These are phyloP conservation scores for Indicator indicator DNA, from an alignment of 2,113 vertebrate genomes.

Conservation along the genomic window DNA sequence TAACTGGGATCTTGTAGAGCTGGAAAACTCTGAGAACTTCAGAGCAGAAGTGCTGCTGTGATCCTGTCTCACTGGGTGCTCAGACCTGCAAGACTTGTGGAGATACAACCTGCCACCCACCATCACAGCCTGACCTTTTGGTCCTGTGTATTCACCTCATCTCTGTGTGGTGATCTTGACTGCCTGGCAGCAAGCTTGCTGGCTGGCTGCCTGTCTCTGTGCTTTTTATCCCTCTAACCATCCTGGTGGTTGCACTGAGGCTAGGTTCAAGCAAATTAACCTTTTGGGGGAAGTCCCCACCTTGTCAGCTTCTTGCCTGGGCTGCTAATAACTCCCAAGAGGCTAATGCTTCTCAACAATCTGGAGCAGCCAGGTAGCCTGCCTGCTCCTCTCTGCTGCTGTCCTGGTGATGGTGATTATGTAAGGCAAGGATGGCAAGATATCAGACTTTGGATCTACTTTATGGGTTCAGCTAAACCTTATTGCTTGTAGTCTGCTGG, in stretches of 20 bases:
- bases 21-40: neutral
- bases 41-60: neutral
- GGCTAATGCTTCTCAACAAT: neutral
- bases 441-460: neutral
- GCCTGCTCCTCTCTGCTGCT: neutral
- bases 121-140: neutral
- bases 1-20: neutral
- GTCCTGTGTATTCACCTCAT: neutral
- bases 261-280: neutral
- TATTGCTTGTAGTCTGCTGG: neutral
- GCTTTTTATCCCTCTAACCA: neutral
- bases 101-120: neutral
- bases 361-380: neutral
- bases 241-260: neutral
- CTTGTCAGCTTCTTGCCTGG: neutral
- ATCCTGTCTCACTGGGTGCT: neutral
- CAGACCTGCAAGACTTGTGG: neutral
- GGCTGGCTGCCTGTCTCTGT: neutral
- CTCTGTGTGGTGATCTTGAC: fast-evolving
- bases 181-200: neutral
- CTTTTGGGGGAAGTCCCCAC: neutral
- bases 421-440: neutral
- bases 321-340: neutral
- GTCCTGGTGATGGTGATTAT: neutral
- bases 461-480: neutral